Evolutionary conservation across 2,888 invertebrate genomes (phyloP), one percentile per base, ranked within the genome.

Genomic region (Philereme transversata): DNA sequence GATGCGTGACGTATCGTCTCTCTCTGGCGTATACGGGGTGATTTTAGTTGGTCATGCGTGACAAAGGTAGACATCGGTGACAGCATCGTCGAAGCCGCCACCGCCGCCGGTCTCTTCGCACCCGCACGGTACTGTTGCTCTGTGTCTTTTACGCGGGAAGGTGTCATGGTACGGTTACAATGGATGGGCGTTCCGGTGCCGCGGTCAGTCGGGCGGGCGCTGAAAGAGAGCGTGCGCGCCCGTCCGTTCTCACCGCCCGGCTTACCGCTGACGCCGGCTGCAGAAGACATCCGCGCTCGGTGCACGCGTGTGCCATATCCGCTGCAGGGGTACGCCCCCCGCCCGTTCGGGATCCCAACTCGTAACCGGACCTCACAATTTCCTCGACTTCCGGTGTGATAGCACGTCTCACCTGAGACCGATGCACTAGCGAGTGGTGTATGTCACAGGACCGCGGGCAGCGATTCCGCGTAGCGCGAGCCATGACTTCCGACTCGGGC

Each of bases 121-220:
- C 51, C 36, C 54, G 59, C 53, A 33, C 47, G 51, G 6, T 35
- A 47, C 5, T 44, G 35, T 22, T 22, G 22, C 22, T 22, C 22
- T 44, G 47, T 40, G 34, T 46, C 11, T 41, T 46, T 51, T 47
- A 35, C 22, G 11, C 11, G 33, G 43, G n/a, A 49, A 48, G 60
- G 51, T 59, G 60, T 51, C 52, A 50, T 50, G 47, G 51, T 50
- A 40, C 62, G 38, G 62, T 49, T 56, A 66, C 73, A 70, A 76
- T 71, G 70, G 70, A 71, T 75, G 75, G 75, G 78, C 78, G 81
- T 79, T 77, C 73, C 70, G 60, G 59, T 11, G 41, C 5, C 41
- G 51, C 67, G 65, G 69, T 63, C 75, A 77, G 79, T 73, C 77
- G 82, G 83, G 86, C 84, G 82, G 83, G 83, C 77, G 79, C 78